Evolutionary conservation across 2,113 vertebrate genomes (phyloP), one percentile per base, ranked within the genome.

Genomic region (Actinemys pallida): DNA sequence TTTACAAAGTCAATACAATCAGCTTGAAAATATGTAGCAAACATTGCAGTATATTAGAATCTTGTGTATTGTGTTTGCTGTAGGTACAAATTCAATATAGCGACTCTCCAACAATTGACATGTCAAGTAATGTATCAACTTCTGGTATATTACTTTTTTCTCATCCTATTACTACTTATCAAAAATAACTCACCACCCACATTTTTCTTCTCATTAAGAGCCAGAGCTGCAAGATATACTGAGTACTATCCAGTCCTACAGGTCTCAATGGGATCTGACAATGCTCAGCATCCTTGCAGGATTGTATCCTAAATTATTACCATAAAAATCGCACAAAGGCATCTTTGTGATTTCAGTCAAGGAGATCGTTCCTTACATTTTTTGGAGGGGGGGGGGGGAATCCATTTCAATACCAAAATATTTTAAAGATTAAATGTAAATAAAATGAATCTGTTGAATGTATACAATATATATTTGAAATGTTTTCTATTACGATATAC

Each of bases 151-250:
- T 97, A 97, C 96, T 97, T 97, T 97, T 96, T 97, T 92, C 95
- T 98, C 97, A 96, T 97, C 96, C 96, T 97, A 95, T 97, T 97
- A 97, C 97, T 98, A 91, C 97, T 97, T 98, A 96, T 98, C 97
- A 97, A 89, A 94, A 84, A 17, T 94, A 91, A 91, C 96, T 96
- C 90, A 22, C 90, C 94, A 94, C 92, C 93, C 92, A 94, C 93
- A 92, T 94, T 96, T 78, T 49, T 94, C 84, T 91, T 45, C 87
- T 96, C 96, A 91, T 93, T 97, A 94, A 94, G 96, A 92, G 2
- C 87, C 80, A 1, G 79, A 95, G 81, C 96, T 95, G 3, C 90
- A 75, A 94, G 96, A 96, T 39, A 72, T 81, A 79, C 87, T 65
- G 90, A 91, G 86, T 65, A 86, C 85, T 42, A 86, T 80, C 22